phyloP scores from a whole-genome alignment of 2,888 invertebrate genomes.

The Dasypogon diadema region DNA sequence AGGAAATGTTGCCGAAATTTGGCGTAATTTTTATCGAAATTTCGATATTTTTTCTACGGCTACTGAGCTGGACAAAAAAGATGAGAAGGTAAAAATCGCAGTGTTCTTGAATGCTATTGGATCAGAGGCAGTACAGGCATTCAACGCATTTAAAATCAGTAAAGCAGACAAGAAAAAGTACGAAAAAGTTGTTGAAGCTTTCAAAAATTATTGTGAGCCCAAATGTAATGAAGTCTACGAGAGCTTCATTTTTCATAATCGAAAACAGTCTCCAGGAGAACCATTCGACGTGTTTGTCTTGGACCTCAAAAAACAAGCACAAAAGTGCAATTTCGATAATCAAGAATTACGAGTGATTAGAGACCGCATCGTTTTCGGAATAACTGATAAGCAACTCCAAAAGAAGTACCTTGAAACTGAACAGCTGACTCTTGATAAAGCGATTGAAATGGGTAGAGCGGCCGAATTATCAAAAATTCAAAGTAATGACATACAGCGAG shows the following conservation, averaged over 20 bases:
- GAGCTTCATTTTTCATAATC: not conserved
- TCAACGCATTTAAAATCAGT: not conserved
- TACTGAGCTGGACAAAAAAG: slow-evolving; percentile 19
- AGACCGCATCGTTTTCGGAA: slow-evolving; percentile 1
- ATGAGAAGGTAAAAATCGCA: not conserved
- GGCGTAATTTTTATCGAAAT: not conserved
- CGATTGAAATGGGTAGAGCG: not conserved
- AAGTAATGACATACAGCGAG: not conserved
- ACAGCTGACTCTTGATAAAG: not conserved
- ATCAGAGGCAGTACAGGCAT: not conserved
- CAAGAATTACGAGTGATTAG: not conserved
- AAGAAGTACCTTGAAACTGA: not conserved
- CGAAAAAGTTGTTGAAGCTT: not conserved
- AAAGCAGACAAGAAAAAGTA: not conserved
- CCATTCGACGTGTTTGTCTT: not conserved
- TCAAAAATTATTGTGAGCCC: not conserved
- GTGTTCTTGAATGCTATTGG: not conserved
- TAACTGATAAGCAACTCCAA: not conserved
- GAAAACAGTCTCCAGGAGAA: not conserved
- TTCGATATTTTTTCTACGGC: no score
- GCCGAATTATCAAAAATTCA: not conserved
- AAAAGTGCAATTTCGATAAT: not conserved
- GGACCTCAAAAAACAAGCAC: not conserved
- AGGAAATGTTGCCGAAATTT: slow-evolving; percentile 34
- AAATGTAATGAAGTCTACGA: not conserved